Base-by-base conservation (phyloP, 2,113 vertebrate species). In the Lepus americanus region DNA sequence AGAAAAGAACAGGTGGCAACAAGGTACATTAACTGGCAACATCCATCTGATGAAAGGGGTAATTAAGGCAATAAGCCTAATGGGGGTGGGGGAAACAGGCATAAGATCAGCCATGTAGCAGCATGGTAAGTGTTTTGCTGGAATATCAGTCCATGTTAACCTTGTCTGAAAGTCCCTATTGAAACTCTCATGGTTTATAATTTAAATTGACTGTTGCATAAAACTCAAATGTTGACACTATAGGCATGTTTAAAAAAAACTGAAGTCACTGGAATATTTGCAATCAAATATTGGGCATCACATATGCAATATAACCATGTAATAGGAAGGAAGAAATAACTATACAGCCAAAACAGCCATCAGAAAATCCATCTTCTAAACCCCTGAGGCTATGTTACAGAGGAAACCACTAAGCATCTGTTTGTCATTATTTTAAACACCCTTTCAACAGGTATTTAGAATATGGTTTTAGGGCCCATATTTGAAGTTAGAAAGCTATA, bases 351-450 rank as follows among this genome's bases (percentile, higher is more conserved):
- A 81, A 89, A 74, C 7, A 22, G 19, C 9, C 19, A 39, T 67
- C 31, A 11, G 20, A 70, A 7, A 72, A 72, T 78, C 31, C 29
- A 64, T 92, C 66, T 90, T 76, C 23, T 61, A 59, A 85, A 33
- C 5, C 22, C 16, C 44, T 72, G 25, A 83, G 31, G 9, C 69
- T 55, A 61, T 74, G 31, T 27, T 80, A 25, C 11, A 49, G n/a
- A 92, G 31, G 19, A 90, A 96, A 86, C 11, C 19, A 90, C 23
- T 82, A 8, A 51, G 22, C 33, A 67, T 39, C 17, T 89, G 64
- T 49, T 72, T 95, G 39, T 33, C 89, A 67, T 86, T 69, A 77
- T 88, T 88, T 93, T 86, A 95, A 92, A 77, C 44, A 73, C 1
- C 9, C 7, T 17, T 89, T 69, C 31, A 87, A 36, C 9, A 64